These are phyloP conservation scores for Pomacea canaliculata DNA, from an alignment of 2,888 invertebrate genomes.

Conservation along the genomic window DNA sequence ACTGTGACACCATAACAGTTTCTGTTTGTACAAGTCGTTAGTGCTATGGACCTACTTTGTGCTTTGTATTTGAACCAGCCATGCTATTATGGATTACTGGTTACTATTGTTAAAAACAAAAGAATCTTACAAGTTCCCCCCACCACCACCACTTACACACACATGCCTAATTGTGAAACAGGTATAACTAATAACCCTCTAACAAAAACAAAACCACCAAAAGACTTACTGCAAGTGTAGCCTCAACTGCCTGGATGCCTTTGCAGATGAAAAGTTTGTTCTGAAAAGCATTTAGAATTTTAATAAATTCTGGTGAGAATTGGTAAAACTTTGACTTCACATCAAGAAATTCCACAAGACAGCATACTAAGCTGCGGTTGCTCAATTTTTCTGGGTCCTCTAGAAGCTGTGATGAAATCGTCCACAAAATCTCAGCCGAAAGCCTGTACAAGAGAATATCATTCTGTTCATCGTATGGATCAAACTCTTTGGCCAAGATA, in stretches of 20 bases:
- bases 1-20: too few species aligned
- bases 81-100: too few species aligned
- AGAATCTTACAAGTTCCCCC: too few species aligned
- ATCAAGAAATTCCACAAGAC: not conserved
- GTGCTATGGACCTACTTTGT: too few species aligned
- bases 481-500: not conserved
- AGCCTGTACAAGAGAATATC: not conserved
- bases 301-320: not conserved
- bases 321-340: not conserved
- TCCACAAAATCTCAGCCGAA: not conserved
- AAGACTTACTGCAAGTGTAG: not conserved
- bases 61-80: too few species aligned
- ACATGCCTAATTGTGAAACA: not conserved
- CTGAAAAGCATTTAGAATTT: not conserved
- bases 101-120: too few species aligned
- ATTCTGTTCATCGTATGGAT: not conserved
- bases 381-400: not conserved
- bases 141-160: not conserved
- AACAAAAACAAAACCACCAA: too few species aligned
- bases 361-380: not conserved
- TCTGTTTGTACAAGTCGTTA: too few species aligned
- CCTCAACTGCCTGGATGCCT: not conserved
- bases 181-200: not conserved
- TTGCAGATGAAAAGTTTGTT: not conserved
- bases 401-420: not conserved